A percentile compares a stretch with the other conserved stretches of the same genome.
Conservation (phyloP, 2,113 vertebrate genomes). For the Myrmecobius fasciatus region DNA sequence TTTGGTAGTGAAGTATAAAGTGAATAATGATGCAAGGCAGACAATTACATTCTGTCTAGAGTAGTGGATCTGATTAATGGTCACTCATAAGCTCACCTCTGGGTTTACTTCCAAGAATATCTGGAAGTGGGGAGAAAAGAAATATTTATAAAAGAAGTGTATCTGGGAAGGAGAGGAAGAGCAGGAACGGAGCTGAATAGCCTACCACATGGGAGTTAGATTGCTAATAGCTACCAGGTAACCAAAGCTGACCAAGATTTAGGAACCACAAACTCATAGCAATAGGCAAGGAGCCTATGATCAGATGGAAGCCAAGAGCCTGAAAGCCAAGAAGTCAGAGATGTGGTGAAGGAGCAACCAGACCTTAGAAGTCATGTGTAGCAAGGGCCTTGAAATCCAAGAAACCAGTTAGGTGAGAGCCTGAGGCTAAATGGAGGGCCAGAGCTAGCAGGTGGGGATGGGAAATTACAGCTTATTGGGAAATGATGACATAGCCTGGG, state of each 20-base stretch:
- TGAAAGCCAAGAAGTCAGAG: conserved; percentile 57
- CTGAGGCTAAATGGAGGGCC: not conserved
- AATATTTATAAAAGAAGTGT: not conserved
- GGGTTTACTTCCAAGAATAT: not conserved
- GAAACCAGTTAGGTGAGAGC: conserved; percentile 59
- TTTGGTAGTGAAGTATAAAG: not conserved
- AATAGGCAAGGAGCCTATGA: conserved; percentile 28
- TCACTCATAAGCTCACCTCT: not conserved
- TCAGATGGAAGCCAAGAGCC: conserved; percentile 45
- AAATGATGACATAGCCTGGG: not conserved
- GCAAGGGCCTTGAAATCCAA: conserved; percentile 47
- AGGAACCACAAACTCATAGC: conserved; percentile 45
- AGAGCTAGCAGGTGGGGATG: not conserved
- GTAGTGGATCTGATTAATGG: not conserved
- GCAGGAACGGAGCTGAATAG: conserved; percentile 3
- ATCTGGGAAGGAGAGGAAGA: conserved; percentile 25
- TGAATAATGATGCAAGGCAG: not conserved
- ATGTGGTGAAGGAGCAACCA: conserved; percentile 36
- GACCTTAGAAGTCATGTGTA: conserved; percentile 59
- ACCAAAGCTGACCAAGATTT: conserved; percentile 7
- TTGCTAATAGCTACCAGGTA: not conserved
- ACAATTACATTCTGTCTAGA: not conserved
- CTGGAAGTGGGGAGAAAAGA: not conserved
- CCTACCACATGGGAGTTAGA: not conserved
- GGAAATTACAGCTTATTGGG: not conserved